These are phyloP conservation scores for Machaerirhynchus nigripectus DNA, from an alignment of 2,113 vertebrate species.

Conservation along the genomic window DNA sequence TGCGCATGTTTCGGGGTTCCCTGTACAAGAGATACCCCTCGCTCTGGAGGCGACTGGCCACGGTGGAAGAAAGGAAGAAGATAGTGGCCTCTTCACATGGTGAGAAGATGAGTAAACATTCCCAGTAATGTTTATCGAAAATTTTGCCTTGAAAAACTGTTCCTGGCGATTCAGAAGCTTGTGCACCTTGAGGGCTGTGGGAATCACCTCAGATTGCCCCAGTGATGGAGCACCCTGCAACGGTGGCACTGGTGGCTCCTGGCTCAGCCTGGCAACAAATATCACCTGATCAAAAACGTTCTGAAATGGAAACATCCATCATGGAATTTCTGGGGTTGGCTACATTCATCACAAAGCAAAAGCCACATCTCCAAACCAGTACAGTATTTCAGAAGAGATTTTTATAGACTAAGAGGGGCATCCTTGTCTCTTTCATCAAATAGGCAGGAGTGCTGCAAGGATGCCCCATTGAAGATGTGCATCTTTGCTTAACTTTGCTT, in stretches of 20 bases:
- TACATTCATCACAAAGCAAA: neutral
- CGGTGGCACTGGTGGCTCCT: neutral
- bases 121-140: neutral
- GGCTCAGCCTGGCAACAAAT: neutral
- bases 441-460: neutral
- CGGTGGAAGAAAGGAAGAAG: conserved; percentile 97
- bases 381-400: neutral
- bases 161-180: neutral
- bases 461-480: neutral
- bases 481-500: neutral
- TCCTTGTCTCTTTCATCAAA: neutral
- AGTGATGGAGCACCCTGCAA: neutral
- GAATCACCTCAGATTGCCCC: neutral
- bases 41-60: conserved; percentile 93
- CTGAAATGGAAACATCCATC: neutral
- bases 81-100: conserved; percentile 98
- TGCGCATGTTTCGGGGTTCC: conserved; percentile 98
- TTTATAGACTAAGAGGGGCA: neutral
- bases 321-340: neutral
- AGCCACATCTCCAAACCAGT: neutral
- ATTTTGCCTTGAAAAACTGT: neutral
- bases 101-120: conserved; percentile 58
- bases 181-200: neutral
- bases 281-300: neutral
- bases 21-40: conserved; percentile 97